These are phyloP conservation scores for Phyllopteryx taeniolatus DNA, from an alignment of 2,113 vertebrate genomes.

Conservation along the genomic window DNA sequence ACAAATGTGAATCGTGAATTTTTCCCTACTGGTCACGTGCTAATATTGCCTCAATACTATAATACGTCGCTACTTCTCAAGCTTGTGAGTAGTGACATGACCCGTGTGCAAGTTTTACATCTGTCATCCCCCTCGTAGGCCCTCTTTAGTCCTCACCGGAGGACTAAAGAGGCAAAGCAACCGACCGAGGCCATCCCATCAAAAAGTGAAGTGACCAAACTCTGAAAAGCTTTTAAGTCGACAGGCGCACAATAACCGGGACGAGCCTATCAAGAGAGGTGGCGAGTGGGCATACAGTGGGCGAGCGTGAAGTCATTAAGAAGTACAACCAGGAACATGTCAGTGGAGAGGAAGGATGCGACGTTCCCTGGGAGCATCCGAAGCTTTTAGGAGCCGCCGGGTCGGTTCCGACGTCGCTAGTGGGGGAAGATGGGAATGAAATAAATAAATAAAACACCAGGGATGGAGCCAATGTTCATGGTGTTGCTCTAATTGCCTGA, in stretches of 20 bases:
- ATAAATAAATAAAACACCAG: not conserved
- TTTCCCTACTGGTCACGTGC: too few relatives aligned
- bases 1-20: not conserved
- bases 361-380: slow-evolving; percentile 34
- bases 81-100: not conserved
- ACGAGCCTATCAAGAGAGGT: slow-evolving; percentile 43
- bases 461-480: slow-evolving; percentile 19
- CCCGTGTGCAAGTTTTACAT: not conserved
- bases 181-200: slow-evolving; percentile 34
- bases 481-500: slow-evolving; percentile 63
- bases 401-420: slow-evolving; percentile 16
- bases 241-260: slow-evolving; percentile 42
- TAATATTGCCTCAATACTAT: too few relatives aligned
- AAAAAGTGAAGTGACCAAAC: slow-evolving; percentile 47
- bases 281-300: slow-evolving; percentile 11
- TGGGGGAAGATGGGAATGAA: slow-evolving; percentile 17
- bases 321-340: slow-evolving; percentile 20
- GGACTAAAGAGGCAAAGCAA: slow-evolving; percentile 12
- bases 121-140: not conserved
- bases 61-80: too few relatives aligned
- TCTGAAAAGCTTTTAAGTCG: slow-evolving; percentile 64
- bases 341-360: slow-evolving; percentile 30
- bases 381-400: slow-evolving; percentile 58
- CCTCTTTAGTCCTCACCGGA: slow-evolving; percentile 24
- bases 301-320: slow-evolving; percentile 43